These are phyloP conservation scores for Campoletis sonorensis DNA, from an alignment of 1,140 invertebrate species.

Conservation along the genomic window DNA sequence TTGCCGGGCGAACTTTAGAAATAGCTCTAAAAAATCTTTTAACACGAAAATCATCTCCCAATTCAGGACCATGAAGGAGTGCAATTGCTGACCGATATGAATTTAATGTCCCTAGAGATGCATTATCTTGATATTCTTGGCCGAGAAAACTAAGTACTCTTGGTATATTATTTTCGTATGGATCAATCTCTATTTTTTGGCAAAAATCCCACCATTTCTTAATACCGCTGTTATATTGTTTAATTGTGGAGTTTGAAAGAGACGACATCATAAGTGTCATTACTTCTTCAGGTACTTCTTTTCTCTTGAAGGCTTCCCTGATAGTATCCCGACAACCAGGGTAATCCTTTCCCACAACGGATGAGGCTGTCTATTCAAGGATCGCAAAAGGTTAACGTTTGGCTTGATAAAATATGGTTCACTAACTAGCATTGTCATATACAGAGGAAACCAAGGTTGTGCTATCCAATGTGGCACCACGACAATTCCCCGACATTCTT, in stretches of 20 bases:
- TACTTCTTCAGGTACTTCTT: constrained; percentile 50
- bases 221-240: constrained; percentile 56
- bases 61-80: constrained; percentile 30
- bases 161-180: not conserved
- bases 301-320: constrained; percentile 52
- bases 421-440: not conserved
- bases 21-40: constrained; percentile 55
- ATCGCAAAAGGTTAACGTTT: not conserved
- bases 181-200: not conserved
- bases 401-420: not conserved
- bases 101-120: not conserved
- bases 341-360: constrained; percentile 49
- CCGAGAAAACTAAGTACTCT: constrained; percentile 3
- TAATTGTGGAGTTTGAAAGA: constrained; percentile 51
- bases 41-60: constrained; percentile 41
- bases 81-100: constrained; percentile 7
- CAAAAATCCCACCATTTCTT: not conserved
- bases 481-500: not conserved
- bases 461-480: not conserved
- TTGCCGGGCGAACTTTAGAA: constrained; percentile 49
- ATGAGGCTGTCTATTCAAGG: not conserved
- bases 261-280: constrained; percentile 57
- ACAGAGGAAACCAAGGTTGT: constrained; percentile 7
- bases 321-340: constrained; percentile 58
- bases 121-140: not conserved